Base-by-base conservation (phyloP, 2,797 vertebrate genomes). In the Microtus californicus region DNA sequence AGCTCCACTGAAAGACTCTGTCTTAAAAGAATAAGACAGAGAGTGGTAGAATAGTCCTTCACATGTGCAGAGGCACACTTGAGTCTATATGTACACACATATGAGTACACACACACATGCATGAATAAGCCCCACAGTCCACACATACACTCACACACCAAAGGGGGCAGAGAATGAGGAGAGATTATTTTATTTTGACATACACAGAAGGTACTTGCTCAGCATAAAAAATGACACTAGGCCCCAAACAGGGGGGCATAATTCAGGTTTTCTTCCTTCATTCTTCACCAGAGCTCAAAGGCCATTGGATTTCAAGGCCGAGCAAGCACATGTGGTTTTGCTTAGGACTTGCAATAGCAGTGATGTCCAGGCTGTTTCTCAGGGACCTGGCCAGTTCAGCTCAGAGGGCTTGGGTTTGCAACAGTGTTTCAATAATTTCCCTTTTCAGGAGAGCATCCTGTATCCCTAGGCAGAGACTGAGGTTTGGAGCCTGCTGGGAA, bases 381-480 rank as follows among this genome's bases (percentile, higher is more conserved):
- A 63, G 95, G 97, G 96, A 95, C 78, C 56, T 88, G 93, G 94
- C 37, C 91, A 97, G 83, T 4, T 0, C 90, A 91, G 89, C 92
- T 96, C 97, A 83, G 96, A 29, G 96, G 96, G 59, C 78, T 88
- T 86, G 96, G 97, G 59, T 96, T 98, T 97, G 82, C 97, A 98
- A 48, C 54, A 96, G 89, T 93, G 88, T 98, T 98, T 98, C 97
- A 97, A 96, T 98, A 97, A 97, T 98, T 97, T 98, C 95, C 98
- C 89, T 97, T 96, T 98, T 98, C 74, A 71, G 92, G 95, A 96
- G 69, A 97, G 92, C 56, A 69, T 54, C 97, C 96, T 92, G 94
- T 97, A 97, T 95, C 97, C 98, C 95, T 81, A 98, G 97, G 95
- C 87, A 90, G 86, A 97, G 90, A 90, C 94, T 97, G 97, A 97